phyloP scores from a whole-genome alignment of 1,140 invertebrate species.

The Mya arenaria region DNA sequence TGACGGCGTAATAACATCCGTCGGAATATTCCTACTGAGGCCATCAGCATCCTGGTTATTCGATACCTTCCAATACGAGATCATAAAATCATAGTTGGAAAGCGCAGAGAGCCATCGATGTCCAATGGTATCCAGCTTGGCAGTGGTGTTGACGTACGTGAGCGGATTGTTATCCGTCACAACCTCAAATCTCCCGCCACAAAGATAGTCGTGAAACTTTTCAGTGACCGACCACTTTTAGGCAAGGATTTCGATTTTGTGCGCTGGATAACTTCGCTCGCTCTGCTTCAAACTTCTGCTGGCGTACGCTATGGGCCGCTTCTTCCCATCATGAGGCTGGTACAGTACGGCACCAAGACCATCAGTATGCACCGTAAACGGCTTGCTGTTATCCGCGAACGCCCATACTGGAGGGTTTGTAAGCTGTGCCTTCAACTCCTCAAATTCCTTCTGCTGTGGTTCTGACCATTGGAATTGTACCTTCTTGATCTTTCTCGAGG shows the following conservation, averaged over 20 bases:
- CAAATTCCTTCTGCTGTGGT: constrained; percentile 14
- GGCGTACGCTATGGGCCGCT: constrained; percentile 14
- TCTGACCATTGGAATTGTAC: neutral
- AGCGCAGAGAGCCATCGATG: constrained; percentile 54
- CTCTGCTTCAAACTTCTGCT: constrained; percentile 44
- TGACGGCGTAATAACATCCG: neutral
- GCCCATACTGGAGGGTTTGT: constrained; percentile 13
- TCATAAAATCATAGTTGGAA: constrained; percentile 52
- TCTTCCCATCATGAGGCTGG: constrained; percentile 4
- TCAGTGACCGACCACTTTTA: constrained; percentile 57
- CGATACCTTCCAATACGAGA: constrained; percentile 41
- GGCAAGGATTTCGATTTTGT: constrained; percentile 51
- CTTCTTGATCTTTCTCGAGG: neutral
- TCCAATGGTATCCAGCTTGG: constrained; percentile 56
- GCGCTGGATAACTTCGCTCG: constrained; percentile 31
- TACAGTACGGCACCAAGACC: constrained; percentile 24
- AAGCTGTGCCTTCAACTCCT: neutral
- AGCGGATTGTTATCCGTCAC: constrained; percentile 63
- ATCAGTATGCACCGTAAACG: constrained; percentile 32
- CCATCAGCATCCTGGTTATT: constrained; percentile 55
- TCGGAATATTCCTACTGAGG: no score
- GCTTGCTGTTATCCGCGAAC: neutral
- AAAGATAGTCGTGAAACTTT: constrained; percentile 62
- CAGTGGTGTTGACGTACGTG: constrained; percentile 54
- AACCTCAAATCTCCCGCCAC: constrained; percentile 37